These are phyloP conservation scores for Temnothorax unifasciatus DNA, from an alignment of 2,888 invertebrate species.

Conservation along the genomic window DNA sequence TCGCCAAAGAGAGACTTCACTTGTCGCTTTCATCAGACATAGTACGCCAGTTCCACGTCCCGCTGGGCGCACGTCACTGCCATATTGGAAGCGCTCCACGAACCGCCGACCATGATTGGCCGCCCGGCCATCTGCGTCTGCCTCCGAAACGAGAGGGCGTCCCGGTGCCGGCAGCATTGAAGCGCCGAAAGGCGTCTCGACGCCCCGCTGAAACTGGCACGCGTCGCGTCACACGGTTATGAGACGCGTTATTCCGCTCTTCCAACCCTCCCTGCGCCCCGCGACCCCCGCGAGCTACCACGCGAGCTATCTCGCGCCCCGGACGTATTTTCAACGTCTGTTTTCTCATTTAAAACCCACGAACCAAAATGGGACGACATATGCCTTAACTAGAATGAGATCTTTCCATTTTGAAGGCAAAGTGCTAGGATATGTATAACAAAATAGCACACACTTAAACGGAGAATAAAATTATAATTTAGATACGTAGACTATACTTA, in stretches of 20 bases:
- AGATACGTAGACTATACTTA: not conserved
- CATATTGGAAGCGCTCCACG: constrained; percentile 81
- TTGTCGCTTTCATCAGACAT: constrained; percentile 49
- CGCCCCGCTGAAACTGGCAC: constrained; percentile 84
- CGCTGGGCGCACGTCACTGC: constrained; percentile 79
- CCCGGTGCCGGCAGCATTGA: constrained; percentile 71
- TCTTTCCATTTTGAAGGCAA: not conserved
- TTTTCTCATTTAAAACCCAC: not conserved
- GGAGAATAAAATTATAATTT: not conserved
- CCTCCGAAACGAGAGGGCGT: constrained; percentile 77
- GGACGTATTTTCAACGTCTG: constrained; percentile 2
- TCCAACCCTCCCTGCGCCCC: constrained; percentile 25
- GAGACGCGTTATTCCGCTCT: constrained; percentile 65
- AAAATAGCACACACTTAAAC: not conserved
- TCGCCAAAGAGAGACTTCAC: not conserved
- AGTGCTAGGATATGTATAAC: not conserved
- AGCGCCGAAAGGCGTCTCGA: constrained; percentile 80
- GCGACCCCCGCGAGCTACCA: constrained; percentile 1
- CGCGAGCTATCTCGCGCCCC: not conserved
- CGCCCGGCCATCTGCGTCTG: constrained; percentile 76
- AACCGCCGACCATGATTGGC: constrained; percentile 76
- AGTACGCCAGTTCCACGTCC: constrained; percentile 57
- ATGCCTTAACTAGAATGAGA: constrained; percentile 12
- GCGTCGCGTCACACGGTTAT: constrained; percentile 81
- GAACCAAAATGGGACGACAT: not conserved